These are phyloP conservation scores for Lepilemur ruficaudatus DNA, from an alignment of 2,797 vertebrate species.

Conservation along the genomic window DNA sequence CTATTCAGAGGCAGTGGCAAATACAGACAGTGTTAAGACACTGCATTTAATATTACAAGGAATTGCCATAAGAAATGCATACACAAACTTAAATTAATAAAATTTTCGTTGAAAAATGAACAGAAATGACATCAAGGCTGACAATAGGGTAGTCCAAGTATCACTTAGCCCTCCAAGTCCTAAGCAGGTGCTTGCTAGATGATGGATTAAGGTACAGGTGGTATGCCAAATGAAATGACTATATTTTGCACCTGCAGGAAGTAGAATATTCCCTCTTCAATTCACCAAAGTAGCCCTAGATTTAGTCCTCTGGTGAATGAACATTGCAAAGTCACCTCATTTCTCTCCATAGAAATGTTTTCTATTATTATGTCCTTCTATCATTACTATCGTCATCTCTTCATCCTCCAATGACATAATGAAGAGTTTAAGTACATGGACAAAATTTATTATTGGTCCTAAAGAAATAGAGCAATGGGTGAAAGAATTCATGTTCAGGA, in stretches of 20 bases:
- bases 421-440: constrained; percentile 21
- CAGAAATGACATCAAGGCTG: not conserved
- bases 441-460: not conserved
- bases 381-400: not conserved
- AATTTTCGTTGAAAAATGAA: constrained; percentile 22
- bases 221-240: not conserved
- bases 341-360: not conserved
- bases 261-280: not conserved
- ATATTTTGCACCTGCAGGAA: not conserved
- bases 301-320: not conserved
- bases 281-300: not conserved
- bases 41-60: not conserved
- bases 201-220: not conserved
- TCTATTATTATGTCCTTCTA: not conserved
- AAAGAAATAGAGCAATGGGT: not conserved
- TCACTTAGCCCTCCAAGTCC: not conserved
- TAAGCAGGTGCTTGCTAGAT: not conserved
- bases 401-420: constrained; percentile 20
- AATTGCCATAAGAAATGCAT: not conserved
- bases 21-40: not conserved
- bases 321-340: not conserved
- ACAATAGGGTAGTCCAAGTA: not conserved
- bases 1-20: not conserved
- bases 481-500: not conserved
- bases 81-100: not conserved